Base-by-base conservation (phyloP, 2,797 vertebrate species). In the Pampus argenteus region DNA sequence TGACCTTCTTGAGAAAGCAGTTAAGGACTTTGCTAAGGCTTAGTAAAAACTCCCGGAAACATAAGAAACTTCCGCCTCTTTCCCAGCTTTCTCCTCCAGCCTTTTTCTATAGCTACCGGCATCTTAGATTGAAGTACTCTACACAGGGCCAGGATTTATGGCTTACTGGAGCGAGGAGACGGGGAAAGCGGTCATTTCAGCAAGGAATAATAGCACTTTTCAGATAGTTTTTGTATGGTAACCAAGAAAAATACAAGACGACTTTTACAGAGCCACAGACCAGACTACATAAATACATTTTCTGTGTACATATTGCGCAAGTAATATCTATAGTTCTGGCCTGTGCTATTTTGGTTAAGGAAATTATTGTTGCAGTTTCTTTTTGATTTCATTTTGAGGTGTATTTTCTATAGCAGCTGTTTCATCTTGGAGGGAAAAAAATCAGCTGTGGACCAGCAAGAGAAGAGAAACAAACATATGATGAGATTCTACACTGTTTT, bases 241-340 rank as follows among this genome's bases (percentile, higher is more conserved):
- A 87, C 87, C 86, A 93, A 92, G 83, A 87, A 88, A 89, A 91
- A 91, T 74, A 92, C 44, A 71, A 83, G 57, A 69, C 45, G 67
- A 71, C 62, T 82, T 72, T 78, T 63, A 75, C 66, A 62, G 74
- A 85, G 61, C 74, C 81, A 49, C 74, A 83, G 54, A 61, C 56
- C 80, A 87, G 73, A 80, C 81, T 86, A 59, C 63, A 81, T 76
- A 81, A 90, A 88, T 87, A 76, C 44, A 71, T 73, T 72, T 65
- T 63, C 75, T 58, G 50, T 63, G 26, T 79, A 65, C 75, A 83
- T 72, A 81, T 82, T 18, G 40, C 67, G 82, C 71, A 83, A 81
- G 71, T 64, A 78, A 81, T 83, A 79, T 74, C 74, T 72, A 61
- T 48, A 57, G 49, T 51, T 57, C 47, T 72, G 51, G 63, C 63